phyloP scores from a whole-genome alignment of 2,113 vertebrate species.

The Epinephelus fuscoguttatus region DNA sequence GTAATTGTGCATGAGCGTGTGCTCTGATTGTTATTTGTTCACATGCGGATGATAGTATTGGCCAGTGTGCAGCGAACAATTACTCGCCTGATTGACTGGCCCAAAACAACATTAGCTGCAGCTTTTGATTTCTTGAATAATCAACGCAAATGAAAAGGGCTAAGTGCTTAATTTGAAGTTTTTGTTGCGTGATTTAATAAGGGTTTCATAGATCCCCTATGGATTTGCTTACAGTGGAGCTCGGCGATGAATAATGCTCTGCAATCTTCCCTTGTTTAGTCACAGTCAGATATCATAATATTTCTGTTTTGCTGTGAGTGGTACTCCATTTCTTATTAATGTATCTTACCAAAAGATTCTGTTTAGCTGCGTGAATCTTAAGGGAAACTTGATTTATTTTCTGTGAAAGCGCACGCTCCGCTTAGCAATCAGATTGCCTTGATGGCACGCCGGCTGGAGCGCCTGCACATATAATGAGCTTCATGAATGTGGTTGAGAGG shows the following conservation, averaged over 20 bases:
- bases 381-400: slow-evolving; percentile 56
- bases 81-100: slow-evolving; percentile 49
- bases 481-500: slow-evolving; percentile 42
- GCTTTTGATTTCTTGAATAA: slow-evolving; percentile 67
- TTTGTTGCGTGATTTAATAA: slow-evolving; percentile 66
- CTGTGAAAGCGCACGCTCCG: slow-evolving; percentile 52
- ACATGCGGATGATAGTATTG: slow-evolving; percentile 49
- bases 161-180: slow-evolving; percentile 60
- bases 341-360: slow-evolving; percentile 39
- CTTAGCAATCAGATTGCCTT: slow-evolving; percentile 51
- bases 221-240: slow-evolving; percentile 50
- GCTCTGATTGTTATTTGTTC: slow-evolving; percentile 40
- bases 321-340: slow-evolving; percentile 52
- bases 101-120: slow-evolving; percentile 57
- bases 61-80: slow-evolving; percentile 50
- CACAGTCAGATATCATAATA: slow-evolving; percentile 47
- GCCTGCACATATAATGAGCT: slow-evolving; percentile 28
- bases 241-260: slow-evolving; percentile 51
- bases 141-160: slow-evolving; percentile 52
- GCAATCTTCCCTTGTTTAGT: slow-evolving; percentile 51
- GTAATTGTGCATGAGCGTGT: slow-evolving; percentile 27
- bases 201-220: slow-evolving; percentile 56
- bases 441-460: slow-evolving; percentile 22
- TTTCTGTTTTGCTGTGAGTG: slow-evolving; percentile 1
- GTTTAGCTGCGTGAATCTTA: slow-evolving; percentile 44